Evolutionary conservation across 2,113 vertebrate species (phyloP).

Genomic region (Passerina amoena): DNA sequence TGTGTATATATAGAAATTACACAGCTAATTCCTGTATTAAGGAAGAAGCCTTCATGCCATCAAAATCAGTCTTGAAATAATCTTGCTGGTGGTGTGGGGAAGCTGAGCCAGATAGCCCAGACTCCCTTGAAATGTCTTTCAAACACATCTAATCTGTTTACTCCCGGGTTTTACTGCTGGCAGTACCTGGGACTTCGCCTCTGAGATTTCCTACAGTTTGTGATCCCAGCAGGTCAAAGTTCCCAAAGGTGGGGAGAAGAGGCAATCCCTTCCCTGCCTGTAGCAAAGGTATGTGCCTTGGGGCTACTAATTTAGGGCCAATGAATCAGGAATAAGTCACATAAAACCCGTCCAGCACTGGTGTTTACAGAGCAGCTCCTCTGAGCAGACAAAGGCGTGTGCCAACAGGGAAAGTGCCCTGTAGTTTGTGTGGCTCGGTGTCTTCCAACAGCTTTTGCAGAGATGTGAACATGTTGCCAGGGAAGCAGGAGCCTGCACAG

Average conservation of each 20-base stretch:
- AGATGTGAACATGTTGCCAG: conserved; percentile 66
- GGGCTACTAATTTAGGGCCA: conserved; percentile 32
- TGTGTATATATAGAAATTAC: not conserved
- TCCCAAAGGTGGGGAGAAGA: conserved; percentile 1
- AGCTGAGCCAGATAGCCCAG: not conserved
- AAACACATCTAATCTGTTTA: not conserved
- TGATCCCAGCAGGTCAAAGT: conserved; percentile 55
- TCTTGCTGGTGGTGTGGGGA: not conserved
- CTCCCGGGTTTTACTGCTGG: not conserved
- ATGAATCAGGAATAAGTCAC: conserved; percentile 30
- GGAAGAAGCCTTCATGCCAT: not conserved
- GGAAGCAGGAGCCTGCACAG: not conserved
- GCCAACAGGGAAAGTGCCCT: conserved; percentile 34
- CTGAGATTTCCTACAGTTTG: conserved; percentile 24
- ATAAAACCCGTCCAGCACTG: not conserved
- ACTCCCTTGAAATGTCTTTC: not conserved
- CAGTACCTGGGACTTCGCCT: not conserved
- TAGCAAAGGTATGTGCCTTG: conserved; percentile 2
- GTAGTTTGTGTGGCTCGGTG: not conserved
- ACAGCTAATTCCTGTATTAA: not conserved
- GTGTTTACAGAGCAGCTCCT: conserved; percentile 33
- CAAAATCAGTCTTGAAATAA: conserved; percentile 3
- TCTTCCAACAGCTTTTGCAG: conserved; percentile 31
- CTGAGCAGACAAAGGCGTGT: conserved; percentile 42
- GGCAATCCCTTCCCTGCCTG: not conserved